Conservation (phyloP, 2,888 invertebrate species). For the Herminia tarsipennalis region DNA sequence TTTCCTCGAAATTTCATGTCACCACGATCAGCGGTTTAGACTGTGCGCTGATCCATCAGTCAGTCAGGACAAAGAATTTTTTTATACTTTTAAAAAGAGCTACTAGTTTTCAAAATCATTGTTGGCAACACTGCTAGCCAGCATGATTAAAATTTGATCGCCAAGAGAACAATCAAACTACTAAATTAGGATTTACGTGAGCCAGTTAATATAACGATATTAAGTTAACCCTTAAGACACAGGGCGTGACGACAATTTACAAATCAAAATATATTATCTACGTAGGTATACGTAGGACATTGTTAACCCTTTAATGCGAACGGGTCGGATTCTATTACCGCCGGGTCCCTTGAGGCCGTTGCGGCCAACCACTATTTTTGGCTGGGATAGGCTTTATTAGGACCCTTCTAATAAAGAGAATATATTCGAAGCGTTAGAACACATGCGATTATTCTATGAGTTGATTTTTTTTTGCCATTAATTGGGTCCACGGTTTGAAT, state of each 20-base stretch:
- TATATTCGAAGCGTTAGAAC: conserved; percentile 53
- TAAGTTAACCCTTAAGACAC: conserved; percentile 1
- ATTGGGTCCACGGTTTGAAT: too few relatives aligned
- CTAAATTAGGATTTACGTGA: background rate
- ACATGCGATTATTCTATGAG: conserved; percentile 26
- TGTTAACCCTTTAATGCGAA: conserved; percentile 56
- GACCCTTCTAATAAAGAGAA: conserved; percentile 65
- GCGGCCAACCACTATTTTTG: conserved; percentile 73
- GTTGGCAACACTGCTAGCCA: too few relatives aligned
- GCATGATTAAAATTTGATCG: too few relatives aligned
- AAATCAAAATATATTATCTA: conserved; percentile 44
- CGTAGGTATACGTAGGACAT: conserved; percentile 35
- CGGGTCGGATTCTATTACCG: conserved; percentile 56
- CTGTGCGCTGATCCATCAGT: too few relatives aligned
- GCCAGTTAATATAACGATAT: background rate
- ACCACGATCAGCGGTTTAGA: too few relatives aligned
- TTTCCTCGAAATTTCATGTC: too few relatives aligned
- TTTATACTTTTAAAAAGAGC: too few relatives aligned
- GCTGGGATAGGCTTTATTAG: conserved; percentile 64
- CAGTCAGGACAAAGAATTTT: too few relatives aligned
- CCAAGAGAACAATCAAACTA: too few relatives aligned
- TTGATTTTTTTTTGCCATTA: conserved; percentile 31
- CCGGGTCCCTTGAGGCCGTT: conserved; percentile 45
- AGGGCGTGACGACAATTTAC: conserved; percentile 28
- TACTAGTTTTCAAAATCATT: too few relatives aligned